Evolutionary conservation across 2,888 invertebrate species (phyloP).

Genomic region (Drosophila formosana): DNA sequence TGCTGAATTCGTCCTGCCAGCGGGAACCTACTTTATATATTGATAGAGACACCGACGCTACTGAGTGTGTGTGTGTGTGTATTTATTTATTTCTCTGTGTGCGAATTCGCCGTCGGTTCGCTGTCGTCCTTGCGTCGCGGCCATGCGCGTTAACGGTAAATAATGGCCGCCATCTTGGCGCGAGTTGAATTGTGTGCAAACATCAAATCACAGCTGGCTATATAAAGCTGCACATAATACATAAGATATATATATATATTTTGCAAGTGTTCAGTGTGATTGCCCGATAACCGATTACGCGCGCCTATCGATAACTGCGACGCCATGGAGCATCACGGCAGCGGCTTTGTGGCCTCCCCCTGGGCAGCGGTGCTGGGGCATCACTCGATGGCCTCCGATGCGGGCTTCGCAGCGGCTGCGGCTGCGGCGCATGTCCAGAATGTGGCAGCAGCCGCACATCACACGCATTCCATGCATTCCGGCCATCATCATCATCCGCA

Average conservation of each 20-base stretch:
- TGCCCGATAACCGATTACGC: conserved; percentile 6
- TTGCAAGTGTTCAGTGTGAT: conserved; percentile 19
- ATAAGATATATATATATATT: conserved; percentile 28
- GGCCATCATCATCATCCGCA: conserved; percentile 71
- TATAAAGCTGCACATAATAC: conserved; percentile 43
- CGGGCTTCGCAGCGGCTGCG: conserved; percentile 84
- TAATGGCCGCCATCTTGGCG: conserved; percentile 81
- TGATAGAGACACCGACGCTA: conserved; percentile 15
- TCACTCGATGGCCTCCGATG: conserved; percentile 85
- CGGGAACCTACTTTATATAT: conserved; percentile 1
- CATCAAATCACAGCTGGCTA: conserved; percentile 67
- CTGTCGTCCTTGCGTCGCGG: conserved; percentile 43
- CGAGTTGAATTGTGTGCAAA: conserved; percentile 43
- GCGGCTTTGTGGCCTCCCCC: conserved; percentile 91
- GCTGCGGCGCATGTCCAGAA: conserved; percentile 86
- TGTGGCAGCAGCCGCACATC: conserved; percentile 83
- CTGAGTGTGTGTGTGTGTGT: conserved; percentile 22
- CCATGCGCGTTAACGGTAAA: conserved; percentile 82
- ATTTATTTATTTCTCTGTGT: not conserved
- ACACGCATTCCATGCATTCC: conserved; percentile 78
- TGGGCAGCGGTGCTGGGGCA: conserved; percentile 91
- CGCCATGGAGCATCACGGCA: conserved; percentile 91
- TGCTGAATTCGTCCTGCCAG: conserved; percentile 3
- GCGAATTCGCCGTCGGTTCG: conserved; percentile 60
- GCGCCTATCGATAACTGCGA: conserved; percentile 4